Base-by-base conservation (phyloP, 2,113 vertebrate genomes). In the Carassius gibelio region DNA sequence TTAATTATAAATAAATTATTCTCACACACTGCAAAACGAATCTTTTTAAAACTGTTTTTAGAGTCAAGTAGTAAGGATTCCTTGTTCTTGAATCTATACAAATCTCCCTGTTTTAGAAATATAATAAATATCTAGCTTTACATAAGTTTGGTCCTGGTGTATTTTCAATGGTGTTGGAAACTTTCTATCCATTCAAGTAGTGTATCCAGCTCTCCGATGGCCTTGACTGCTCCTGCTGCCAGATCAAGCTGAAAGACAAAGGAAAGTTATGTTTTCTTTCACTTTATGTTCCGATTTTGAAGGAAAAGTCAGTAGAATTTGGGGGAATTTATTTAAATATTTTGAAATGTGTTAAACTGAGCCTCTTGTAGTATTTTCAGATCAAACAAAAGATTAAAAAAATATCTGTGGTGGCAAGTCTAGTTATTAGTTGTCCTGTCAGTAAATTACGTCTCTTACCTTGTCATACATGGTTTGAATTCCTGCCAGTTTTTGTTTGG, bases 201-300 rank as follows among this genome's bases (percentile, higher is more conserved):
- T 34, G 95, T 91, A 66, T 96, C 93, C 88, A 99, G 92, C 88
- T 99, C 98, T 2, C 96, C 97, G 42, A 99, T 90, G 3, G 96
- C 96, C 84, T 99, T 99, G 8, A 94, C 84, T 0, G 95, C 94
- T 0, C 95, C 97, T 42, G 92, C 89, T 1, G 36, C 89, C 23
- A 91, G 85, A 7, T 96, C 92, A 75, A 99, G 88, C 98, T 99
- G 94, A 75, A 45, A 77, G 5, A 89, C 30, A 14, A 11, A 30
- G 30, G 30, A 30, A 30, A 30, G 30, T 30, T 30, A 30, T 30
- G 30, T 30, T 30, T 30, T 30, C 30, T 30, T 30, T 30, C 30
- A 30, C 30, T 30, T 30, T 30, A 30, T 30, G 30, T 30, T 30
- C 30, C 2, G 30, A 30, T 30, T 30, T 30, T 30, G 30, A 30